Base-by-base conservation (phyloP, 2,888 invertebrate genomes). In the Lordiphosa fenestrarum region DNA sequence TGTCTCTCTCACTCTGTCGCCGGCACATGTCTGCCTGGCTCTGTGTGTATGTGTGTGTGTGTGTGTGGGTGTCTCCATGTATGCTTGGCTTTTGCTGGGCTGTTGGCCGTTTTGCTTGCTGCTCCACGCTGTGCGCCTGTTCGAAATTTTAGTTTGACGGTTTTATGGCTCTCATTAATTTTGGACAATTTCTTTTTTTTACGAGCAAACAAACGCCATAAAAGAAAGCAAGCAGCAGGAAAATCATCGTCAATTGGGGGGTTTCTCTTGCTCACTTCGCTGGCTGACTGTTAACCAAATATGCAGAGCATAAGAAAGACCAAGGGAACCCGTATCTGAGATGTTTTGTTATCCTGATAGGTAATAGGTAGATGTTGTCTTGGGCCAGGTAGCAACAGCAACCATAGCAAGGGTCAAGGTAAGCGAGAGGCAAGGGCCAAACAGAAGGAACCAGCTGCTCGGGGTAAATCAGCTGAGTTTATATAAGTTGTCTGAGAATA, bases 101-200 rank as follows among this genome's bases (percentile, higher is more conserved):
- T 15, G 56, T 47, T 57, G 23, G 21, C 51, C 44, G 44, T 30
- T 23, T 19, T 6, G 33, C 30, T 25, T 15, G 2, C 15, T 39
- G 36, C 50, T 56, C 46, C 33, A 57, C 60, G 70, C 87, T 88
- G 87, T 67, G 81, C 84, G 85, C 88, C 87, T 87, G 77, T 73
- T 87, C 85, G 76, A 87, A 86, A 85, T 86, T 77, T 78, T 86
- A 87, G 88, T 87, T 87, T 87, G 87, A 88, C 88, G 88, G 87
- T 83, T 87, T 87, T 87, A 87, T 87, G 87, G 78, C 84, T 81
- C 88, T 86, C 87, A 85, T 87, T 87, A 76, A 78, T 81, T 81
- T 85, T 73, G 66, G 83, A 78, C 84, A 85, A 74, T 10, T 10
- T 10, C 30, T 10, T 30, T 9, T 30, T 83, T 84, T 84, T 83